Conservation (phyloP, 2,113 vertebrate genomes). For the Calypte anna region DNA sequence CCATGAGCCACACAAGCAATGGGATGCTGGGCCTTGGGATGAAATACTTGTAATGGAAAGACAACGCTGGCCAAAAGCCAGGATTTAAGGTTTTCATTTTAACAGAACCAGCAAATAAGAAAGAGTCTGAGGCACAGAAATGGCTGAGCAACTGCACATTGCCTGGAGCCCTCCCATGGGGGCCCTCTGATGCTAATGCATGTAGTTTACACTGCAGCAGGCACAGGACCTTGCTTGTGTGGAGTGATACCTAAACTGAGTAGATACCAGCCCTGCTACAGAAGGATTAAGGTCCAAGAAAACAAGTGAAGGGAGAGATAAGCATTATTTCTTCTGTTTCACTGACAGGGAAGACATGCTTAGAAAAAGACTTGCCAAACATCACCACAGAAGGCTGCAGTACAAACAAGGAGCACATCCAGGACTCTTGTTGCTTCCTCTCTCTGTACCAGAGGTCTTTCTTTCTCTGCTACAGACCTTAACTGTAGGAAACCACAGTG, state of each 20-base stretch:
- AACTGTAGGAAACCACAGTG: accelerated
- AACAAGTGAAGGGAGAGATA: background rate
- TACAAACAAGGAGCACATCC: background rate
- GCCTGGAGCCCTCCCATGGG: background rate
- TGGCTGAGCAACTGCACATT: background rate
- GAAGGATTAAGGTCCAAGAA: background rate
- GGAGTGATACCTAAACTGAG: background rate
- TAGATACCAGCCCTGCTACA: background rate
- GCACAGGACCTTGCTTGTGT: background rate
- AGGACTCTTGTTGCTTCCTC: background rate
- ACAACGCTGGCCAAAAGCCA: background rate
- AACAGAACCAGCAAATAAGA: background rate
- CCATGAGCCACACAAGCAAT: background rate
- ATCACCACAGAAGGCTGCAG: background rate
- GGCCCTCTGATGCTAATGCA: background rate
- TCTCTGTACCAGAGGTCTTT: background rate
- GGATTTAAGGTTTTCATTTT: background rate
- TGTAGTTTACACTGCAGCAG: accelerated
- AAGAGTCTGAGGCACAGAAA: background rate
- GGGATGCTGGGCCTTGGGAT: background rate
- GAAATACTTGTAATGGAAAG: background rate
- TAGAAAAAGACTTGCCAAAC: background rate
- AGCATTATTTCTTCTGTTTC: background rate
- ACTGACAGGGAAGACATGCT: background rate
- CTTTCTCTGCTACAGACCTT: background rate